A percentile compares a stretch with the other conserved stretches of the same genome.
phyloP scores from a whole-genome alignment of 1,140 invertebrate genomes.

The Zeugodacus cucurbitae region DNA sequence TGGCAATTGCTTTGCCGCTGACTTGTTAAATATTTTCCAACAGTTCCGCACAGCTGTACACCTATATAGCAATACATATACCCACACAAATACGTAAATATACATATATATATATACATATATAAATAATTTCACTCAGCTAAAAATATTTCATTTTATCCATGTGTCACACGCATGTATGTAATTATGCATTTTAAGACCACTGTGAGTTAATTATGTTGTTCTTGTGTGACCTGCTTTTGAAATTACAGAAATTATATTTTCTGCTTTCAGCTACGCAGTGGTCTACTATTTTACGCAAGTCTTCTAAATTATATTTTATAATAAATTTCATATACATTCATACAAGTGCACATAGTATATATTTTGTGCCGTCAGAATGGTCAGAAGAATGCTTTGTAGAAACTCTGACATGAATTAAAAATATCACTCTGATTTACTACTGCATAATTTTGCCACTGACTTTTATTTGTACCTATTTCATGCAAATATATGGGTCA shows the following conservation, averaged over 20 bases:
- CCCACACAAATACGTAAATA: neutral
- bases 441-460: no score
- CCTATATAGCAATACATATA: neutral
- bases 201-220: neutral
- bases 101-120: neutral
- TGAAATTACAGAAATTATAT: neutral
- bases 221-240: neutral
- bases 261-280: no score
- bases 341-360: no score
- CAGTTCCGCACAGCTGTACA: neutral
- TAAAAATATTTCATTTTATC: neutral
- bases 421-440: no score
- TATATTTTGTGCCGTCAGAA: no score
- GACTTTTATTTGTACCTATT: no score
- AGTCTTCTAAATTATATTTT: no score
- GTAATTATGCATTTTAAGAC: neutral
- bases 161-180: neutral
- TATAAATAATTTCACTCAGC: neutral
- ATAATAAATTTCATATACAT: no score
- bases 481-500: no score
- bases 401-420: no score
- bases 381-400: no score
- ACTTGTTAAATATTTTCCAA: slow-evolving; percentile 25
- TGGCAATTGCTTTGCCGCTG: neutral
- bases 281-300: no score